Conservation (phyloP, 2,113 vertebrate species). For the Trichechus manatus region DNA sequence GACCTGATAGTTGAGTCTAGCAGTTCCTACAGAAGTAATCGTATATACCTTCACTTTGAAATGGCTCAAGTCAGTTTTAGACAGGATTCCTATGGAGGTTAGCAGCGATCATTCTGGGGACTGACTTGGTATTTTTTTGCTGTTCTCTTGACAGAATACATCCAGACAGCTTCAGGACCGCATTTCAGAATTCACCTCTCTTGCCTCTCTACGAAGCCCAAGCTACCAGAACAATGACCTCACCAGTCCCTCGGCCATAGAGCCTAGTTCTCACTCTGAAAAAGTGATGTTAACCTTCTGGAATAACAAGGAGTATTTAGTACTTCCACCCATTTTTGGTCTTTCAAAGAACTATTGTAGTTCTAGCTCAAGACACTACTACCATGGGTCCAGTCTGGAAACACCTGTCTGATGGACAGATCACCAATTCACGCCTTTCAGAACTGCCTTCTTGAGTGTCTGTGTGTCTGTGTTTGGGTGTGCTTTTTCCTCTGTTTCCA, state of each 20-base stretch:
- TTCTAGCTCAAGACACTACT: conserved; percentile 79
- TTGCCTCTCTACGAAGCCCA: conserved; percentile 89
- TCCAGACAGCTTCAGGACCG: conserved; percentile 87
- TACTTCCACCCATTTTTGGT: conserved; percentile 89
- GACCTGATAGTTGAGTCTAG: not conserved
- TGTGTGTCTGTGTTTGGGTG: not conserved
- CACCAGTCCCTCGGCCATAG: conserved; percentile 87
- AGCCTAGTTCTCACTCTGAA: conserved; percentile 89
- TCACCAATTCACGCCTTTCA: conserved; percentile 87
- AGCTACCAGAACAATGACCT: conserved; percentile 86
- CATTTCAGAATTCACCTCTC: conserved; percentile 91
- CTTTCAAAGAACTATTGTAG: conserved; percentile 84
- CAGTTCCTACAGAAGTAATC: not conserved
- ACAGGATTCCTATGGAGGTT: accelerated
- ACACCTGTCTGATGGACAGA: conserved; percentile 90
- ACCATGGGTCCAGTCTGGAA: conserved; percentile 88
- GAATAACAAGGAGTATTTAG: conserved; percentile 88
- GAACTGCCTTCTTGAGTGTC: conserved; percentile 76
- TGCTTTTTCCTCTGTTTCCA: conserved; percentile 67
- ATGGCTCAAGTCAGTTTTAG: not conserved
- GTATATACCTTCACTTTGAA: not conserved
- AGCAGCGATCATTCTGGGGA: too few species aligned
- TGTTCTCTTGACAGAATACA: conserved; percentile 87
- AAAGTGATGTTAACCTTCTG: conserved; percentile 91
- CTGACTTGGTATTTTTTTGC: conserved; percentile 46